Percentiles rank a stretch among this genome's conserved stretches.
phyloP scores from a whole-genome alignment of 1,140 invertebrate species.

The Spodoptera frugiperda region DNA sequence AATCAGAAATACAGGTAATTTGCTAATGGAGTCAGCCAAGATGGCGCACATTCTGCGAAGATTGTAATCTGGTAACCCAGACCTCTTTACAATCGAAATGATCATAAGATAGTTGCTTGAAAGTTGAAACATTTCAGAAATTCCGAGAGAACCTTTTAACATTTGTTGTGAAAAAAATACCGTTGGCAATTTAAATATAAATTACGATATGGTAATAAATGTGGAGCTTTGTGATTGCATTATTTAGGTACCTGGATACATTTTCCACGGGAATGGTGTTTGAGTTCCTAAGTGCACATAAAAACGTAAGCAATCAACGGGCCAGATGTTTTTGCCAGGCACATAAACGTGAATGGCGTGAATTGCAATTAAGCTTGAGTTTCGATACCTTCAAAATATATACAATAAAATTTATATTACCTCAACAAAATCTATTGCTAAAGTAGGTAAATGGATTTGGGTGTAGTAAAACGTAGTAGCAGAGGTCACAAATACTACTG shows the following conservation, averaged over 20 bases:
- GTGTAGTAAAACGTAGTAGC: too few species aligned
- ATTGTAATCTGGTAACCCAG: slow-evolving; percentile 57
- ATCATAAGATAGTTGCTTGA: slow-evolving; percentile 5
- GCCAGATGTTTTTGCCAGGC: slow-evolving; percentile 74
- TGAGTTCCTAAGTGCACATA: slow-evolving; percentile 72
- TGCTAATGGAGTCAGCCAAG: slow-evolving; percentile 66
- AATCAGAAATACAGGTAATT: slow-evolving; percentile 63
- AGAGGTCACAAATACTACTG: too few species aligned
- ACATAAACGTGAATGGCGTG: slow-evolving; percentile 71
- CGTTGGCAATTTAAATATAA: slow-evolving; percentile 52
- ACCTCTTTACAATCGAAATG: slow-evolving; percentile 27
- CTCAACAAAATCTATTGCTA: slow-evolving; percentile 43
- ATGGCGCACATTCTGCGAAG: slow-evolving; percentile 55
- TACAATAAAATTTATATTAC: slow-evolving; percentile 70
- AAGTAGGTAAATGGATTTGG: slow-evolving; percentile 28
- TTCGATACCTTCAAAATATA: slow-evolving; percentile 73
- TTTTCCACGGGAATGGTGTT: slow-evolving; percentile 49
- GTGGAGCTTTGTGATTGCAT: slow-evolving; percentile 58
- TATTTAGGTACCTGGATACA: slow-evolving; percentile 59
- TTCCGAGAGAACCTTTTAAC: neutral
- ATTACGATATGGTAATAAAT: slow-evolving; percentile 59
- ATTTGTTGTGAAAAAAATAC: neutral
- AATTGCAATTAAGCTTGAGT: slow-evolving; percentile 75
- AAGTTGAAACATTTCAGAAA: neutral
- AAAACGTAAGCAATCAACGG: slow-evolving; percentile 75